Conservation (phyloP, 1,140 invertebrate species). For the Diploscapter pachys region DNA sequence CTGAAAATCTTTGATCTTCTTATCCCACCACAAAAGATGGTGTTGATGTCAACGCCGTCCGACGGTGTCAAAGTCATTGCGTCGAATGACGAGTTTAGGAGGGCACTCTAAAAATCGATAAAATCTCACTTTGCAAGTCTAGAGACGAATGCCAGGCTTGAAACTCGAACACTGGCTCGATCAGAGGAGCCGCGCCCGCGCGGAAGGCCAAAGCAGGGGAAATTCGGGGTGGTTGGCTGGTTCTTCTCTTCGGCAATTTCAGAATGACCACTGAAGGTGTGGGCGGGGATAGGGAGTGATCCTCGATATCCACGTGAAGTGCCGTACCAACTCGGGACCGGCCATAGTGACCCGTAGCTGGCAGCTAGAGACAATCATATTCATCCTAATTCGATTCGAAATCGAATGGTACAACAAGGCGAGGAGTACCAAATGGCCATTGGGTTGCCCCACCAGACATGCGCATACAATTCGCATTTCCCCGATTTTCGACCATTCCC, state of each 20-base stretch:
- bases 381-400: too few species aligned
- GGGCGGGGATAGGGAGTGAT: neutral
- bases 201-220: neutral
- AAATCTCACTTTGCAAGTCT: conserved; percentile 37
- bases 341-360: conserved; percentile 32
- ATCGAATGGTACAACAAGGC: too few species aligned
- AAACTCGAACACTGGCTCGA: conserved; percentile 52
- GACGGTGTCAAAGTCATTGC: conserved; percentile 27
- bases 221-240: neutral
- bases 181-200: conserved; percentile 32
- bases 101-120: conserved; percentile 40
- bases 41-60: conserved; percentile 52
- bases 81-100: conserved; percentile 31
- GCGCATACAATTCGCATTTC: too few species aligned
- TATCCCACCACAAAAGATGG: conserved; percentile 47
- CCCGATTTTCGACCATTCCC: too few species aligned
- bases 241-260: conserved; percentile 12
- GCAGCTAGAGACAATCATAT: neutral
- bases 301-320: neutral
- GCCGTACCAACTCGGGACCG: conserved; percentile 12
- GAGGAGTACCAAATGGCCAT: too few species aligned
- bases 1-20: neutral
- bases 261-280: conserved; percentile 19
- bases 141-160: conserved; percentile 51
- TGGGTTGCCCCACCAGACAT: too few species aligned